Conservation (phyloP, 2,888 invertebrate genomes). For the Heliconius hortense region DNA sequence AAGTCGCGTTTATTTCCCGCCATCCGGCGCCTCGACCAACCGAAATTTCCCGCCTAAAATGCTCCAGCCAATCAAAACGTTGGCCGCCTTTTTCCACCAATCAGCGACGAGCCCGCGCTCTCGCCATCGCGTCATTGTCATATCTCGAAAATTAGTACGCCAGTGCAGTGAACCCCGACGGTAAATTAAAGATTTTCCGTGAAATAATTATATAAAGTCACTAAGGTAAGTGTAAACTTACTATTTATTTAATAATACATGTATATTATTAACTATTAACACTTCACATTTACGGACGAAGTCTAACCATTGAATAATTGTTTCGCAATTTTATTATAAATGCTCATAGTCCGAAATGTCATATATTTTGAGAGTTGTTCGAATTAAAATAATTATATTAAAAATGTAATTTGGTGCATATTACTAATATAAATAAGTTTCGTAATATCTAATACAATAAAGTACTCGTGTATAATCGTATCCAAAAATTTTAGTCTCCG, state of each 20-base stretch:
- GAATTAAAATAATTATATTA: conserved; percentile 21
- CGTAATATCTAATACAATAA: conserved; percentile 38
- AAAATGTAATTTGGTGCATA: conserved; percentile 1
- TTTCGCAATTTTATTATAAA: conserved; percentile 58
- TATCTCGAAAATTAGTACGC: conserved; percentile 81
- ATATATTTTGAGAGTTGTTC: conserved; percentile 14
- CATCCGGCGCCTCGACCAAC: conserved; percentile 78
- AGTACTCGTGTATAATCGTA: conserved; percentile 51
- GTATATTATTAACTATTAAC: conserved; percentile 28
- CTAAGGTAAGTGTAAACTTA: conserved; percentile 60
- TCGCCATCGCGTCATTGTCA: conserved; percentile 79
- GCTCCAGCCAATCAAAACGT: conserved; percentile 63
- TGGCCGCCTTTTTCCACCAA: conserved; percentile 80
- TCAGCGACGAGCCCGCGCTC: conserved; percentile 75
- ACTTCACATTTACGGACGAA: conserved; percentile 14
- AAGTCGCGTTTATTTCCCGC: conserved; percentile 77
- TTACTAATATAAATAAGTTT: conserved; percentile 19
- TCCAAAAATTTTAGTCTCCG: conserved; percentile 66
- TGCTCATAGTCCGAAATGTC: conserved; percentile 41
- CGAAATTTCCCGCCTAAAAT: conserved; percentile 80
- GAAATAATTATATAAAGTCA: conserved; percentile 63
- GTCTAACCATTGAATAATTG: conserved; percentile 40
- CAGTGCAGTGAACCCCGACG: conserved; percentile 80
- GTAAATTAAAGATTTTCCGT: conserved; percentile 76
- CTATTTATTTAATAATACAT: conserved; percentile 46